Base-by-base conservation (phyloP, 2,797 vertebrate species). In the Phyllotis vaccarum region DNA sequence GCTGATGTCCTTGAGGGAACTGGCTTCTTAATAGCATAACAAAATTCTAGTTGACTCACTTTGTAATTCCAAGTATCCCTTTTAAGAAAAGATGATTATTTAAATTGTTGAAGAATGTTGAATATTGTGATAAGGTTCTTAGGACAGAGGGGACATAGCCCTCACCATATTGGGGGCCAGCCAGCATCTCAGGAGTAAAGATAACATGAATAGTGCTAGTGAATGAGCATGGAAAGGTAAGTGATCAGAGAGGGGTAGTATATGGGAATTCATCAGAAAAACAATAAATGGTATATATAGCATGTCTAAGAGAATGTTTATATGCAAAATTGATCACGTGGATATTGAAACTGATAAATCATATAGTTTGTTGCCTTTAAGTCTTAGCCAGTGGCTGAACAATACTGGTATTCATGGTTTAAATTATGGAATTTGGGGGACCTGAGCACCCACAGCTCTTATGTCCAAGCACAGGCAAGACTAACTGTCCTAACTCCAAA, bases 171-270 rank as follows among this genome's bases (percentile, higher is more conserved):
- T 94, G 21, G 12, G 11, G 21, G 10, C 22, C 22, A 43, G 46
- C 5, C 27, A 60, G 6, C 1, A 74, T 14, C 72, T 75, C 34
- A 12, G 0, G 64, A 16, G 1, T 80, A 21, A 11, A 81, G 16
- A 29, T 52, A 11, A 10, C 1, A 9, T 34, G 46, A 87, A 12
- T 2, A 58, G 12, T 17, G 0, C 19, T 43, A 9, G 0, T 3
- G 14, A 0, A 1, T 24, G 2, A 58, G 7, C 11, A 29, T 27
- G 0, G 40, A 79, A 8, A 54, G 13, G 11, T 19, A 40, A 10
- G 1, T 21, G 21, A 64, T 6, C 60, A 85, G 29, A 19, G 6
- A 49, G 5, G 3, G 43, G 6, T 34, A n/a, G 4, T 9, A 34
- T 0, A 24, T 64, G 64, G 78, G n/a, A 52, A 17, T 58, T 92